Conservation (phyloP, 2,888 invertebrate genomes). For the Lepeophtheirus nordmannii region DNA sequence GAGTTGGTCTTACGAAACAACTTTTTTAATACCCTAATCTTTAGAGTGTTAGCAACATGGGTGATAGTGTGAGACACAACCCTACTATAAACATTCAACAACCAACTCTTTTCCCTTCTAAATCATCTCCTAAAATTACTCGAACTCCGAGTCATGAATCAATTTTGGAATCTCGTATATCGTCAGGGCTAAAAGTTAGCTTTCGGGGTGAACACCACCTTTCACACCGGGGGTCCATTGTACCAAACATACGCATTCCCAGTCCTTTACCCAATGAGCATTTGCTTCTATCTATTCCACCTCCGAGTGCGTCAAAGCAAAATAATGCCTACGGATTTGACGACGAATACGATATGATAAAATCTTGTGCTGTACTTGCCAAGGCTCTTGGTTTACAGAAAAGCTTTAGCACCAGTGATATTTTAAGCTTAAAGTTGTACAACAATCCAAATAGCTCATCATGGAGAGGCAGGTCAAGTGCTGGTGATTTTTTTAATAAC, state of each 20-base stretch:
- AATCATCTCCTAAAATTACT: neutral
- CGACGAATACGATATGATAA: constrained; percentile 59
- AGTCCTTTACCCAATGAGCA: neutral
- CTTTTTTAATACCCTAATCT: neutral
- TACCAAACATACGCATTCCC: constrained; percentile 2
- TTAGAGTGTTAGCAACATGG: neutral
- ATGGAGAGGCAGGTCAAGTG: neutral
- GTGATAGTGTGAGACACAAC: neutral
- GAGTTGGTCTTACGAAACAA: neutral
- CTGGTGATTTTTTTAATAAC: neutral
- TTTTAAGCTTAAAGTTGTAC: constrained; percentile 37
- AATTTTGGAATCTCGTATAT: neutral
- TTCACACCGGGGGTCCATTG: neutral
- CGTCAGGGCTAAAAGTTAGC: neutral
- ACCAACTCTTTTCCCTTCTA: neutral
- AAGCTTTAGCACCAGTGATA: constrained; percentile 67
- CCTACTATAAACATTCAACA: neutral
- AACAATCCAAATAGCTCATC: neutral
- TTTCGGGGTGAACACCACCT: neutral
- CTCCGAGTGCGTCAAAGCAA: constrained; percentile 43
- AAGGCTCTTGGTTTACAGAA: constrained; percentile 63
- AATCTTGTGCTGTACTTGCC: constrained; percentile 61
- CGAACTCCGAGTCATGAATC: constrained; percentile 1
- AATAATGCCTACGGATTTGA: constrained; percentile 46
- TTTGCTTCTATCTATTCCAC: constrained; percentile 34